Evolutionary conservation across 2,888 invertebrate species (phyloP).

Genomic region (Thecophora atra): DNA sequence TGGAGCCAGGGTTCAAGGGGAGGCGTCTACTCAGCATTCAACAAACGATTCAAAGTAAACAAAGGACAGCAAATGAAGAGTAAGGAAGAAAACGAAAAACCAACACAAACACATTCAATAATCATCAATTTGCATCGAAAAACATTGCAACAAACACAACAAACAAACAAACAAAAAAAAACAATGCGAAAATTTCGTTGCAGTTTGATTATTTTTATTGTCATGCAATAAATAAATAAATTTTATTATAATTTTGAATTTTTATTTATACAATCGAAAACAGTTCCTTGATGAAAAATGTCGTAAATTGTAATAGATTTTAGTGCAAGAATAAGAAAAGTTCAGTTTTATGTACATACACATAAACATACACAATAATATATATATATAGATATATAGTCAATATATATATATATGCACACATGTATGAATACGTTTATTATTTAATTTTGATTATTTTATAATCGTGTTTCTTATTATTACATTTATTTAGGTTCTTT

Average conservation of each 20-base stretch:
- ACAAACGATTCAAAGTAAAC: background rate
- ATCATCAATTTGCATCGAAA: background rate
- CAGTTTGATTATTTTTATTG: constrained; percentile 33
- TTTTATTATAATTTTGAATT: constrained; percentile 34
- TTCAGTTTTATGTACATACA: too few relatives aligned
- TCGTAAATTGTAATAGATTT: too few relatives aligned
- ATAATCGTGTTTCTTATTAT: background rate
- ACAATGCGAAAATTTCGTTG: constrained; percentile 23
- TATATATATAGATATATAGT: too few relatives aligned
- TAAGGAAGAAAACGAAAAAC: background rate
- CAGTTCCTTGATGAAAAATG: background rate
- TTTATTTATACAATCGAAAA: constrained; percentile 28
- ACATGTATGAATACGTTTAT: too few relatives aligned
- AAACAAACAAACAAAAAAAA: constrained; percentile 10
- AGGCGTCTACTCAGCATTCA: too few relatives aligned
- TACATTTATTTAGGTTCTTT: background rate
- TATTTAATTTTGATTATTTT: background rate
- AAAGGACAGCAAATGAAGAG: background rate
- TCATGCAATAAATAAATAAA: constrained; percentile 26
- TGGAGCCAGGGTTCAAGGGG: too few relatives aligned
- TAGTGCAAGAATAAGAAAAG: too few relatives aligned
- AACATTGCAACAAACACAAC: background rate
- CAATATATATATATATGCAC: background rate
- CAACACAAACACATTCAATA: background rate
- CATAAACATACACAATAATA: too few relatives aligned